Evolutionary conservation across 2,888 invertebrate species (phyloP).

Genomic region (Agriopis marginaria): DNA sequence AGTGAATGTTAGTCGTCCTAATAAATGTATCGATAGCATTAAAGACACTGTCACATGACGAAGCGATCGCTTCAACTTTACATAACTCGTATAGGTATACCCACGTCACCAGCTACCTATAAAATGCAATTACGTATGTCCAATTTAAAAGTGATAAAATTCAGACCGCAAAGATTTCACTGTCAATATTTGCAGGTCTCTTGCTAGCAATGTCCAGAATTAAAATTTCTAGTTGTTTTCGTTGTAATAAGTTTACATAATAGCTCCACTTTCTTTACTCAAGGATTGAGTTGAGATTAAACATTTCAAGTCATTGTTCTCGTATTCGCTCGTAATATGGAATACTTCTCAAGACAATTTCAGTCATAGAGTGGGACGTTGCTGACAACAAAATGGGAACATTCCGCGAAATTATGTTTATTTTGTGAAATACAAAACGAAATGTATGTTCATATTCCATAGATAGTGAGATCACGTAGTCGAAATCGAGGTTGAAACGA

Average conservation of each 20-base stretch:
- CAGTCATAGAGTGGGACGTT: constrained; percentile 20
- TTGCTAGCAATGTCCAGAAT: constrained; percentile 33
- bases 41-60: neutral
- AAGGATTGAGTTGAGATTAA: constrained; percentile 37
- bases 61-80: neutral
- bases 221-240: constrained; percentile 12
- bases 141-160: constrained; percentile 47
- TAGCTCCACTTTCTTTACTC: constrained; percentile 40
- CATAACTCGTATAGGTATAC: constrained; percentile 13
- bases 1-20: too few species aligned
- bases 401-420: constrained; percentile 25
- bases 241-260: constrained; percentile 39
- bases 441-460: constrained; percentile 43
- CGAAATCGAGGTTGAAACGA: constrained; percentile 51
- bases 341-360: constrained; percentile 26
- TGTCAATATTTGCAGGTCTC: constrained; percentile 65
- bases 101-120: constrained; percentile 11
- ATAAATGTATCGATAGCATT: neutral
- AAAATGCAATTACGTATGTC: constrained; percentile 22
- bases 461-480: constrained; percentile 51
- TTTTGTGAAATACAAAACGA: constrained; percentile 25
- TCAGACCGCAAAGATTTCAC: constrained; percentile 47
- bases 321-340: constrained; percentile 15
- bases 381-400: constrained; percentile 29
- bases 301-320: constrained; percentile 28